Conservation (phyloP, 2,113 vertebrate species). For the Hassar affinis region DNA sequence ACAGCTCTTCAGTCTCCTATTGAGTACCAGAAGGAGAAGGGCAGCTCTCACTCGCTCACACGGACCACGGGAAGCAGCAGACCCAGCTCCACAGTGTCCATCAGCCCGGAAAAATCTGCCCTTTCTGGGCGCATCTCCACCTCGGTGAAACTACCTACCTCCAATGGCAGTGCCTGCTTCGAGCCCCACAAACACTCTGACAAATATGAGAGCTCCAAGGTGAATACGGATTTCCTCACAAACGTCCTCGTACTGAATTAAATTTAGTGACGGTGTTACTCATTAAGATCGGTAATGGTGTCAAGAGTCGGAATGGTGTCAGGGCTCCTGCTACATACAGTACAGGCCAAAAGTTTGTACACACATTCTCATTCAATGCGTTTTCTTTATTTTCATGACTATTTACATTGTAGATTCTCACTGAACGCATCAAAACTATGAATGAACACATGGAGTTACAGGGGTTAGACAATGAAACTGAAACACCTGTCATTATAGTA, state of each 20-base stretch:
- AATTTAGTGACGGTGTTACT: not conserved
- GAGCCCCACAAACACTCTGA: slow-evolving; percentile 79
- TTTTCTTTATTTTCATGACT: too few species aligned
- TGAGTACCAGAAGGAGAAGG: slow-evolving; percentile 90
- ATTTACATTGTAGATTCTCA: too few species aligned
- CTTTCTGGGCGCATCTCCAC: slow-evolving; percentile 78
- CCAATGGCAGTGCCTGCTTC: slow-evolving; percentile 87
- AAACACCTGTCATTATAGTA: too few species aligned
- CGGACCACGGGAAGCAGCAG: slow-evolving; percentile 81
- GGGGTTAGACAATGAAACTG: too few species aligned
- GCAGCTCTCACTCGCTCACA: slow-evolving; percentile 74
- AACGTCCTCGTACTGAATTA: not conserved
- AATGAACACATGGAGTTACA: too few species aligned
- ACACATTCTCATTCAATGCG: too few species aligned
- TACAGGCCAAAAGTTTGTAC: too few species aligned
- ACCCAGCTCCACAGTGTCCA: slow-evolving; percentile 82
- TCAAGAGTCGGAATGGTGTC: too few species aligned
- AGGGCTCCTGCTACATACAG: too few species aligned
- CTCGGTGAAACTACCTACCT: slow-evolving; percentile 87
- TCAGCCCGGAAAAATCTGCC: slow-evolving; percentile 78
- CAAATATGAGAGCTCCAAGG: slow-evolving; percentile 80
- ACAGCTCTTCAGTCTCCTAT: slow-evolving; percentile 94
- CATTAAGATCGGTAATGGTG: too few species aligned
- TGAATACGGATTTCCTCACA: slow-evolving; percentile 58
- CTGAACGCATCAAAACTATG: too few species aligned